Conservation (phyloP, 1,140 invertebrate species). For the Drepana arcuata region DNA sequence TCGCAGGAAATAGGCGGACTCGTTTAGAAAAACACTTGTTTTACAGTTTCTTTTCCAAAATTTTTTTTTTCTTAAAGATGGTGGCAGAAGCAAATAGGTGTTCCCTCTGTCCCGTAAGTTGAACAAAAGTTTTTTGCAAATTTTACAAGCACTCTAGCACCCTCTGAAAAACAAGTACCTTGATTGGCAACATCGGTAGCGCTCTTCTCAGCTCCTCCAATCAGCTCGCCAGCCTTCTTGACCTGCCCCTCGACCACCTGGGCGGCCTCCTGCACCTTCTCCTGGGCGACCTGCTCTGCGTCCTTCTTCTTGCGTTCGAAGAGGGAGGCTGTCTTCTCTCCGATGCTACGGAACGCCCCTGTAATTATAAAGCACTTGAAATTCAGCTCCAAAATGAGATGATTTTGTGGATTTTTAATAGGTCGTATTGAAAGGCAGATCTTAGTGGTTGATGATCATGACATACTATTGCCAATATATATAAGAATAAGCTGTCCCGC, state of each 20-base stretch:
- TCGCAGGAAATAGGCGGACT: too few relatives aligned
- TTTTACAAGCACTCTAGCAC: too few relatives aligned
- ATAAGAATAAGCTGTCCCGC: neutral
- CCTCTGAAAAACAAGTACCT: slow-evolving; percentile 22
- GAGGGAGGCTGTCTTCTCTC: slow-evolving; percentile 74
- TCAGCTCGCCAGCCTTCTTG: slow-evolving; percentile 72
- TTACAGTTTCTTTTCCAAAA: too few relatives aligned
- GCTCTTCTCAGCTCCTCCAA: slow-evolving; percentile 69
- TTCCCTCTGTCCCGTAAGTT: too few relatives aligned
- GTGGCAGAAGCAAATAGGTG: too few relatives aligned
- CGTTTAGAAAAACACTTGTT: too few relatives aligned
- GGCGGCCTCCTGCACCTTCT: slow-evolving; percentile 71
- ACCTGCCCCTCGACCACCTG: slow-evolving; percentile 74
- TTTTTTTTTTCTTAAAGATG: too few relatives aligned
- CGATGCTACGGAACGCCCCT: slow-evolving; percentile 75
- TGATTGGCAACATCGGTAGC: slow-evolving; percentile 59
- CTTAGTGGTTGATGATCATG: neutral
- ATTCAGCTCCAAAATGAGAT: too few relatives aligned
- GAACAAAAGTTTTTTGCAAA: too few relatives aligned
- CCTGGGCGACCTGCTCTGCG: slow-evolving; percentile 71
- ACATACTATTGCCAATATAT: neutral
- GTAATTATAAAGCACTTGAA: slow-evolving; percentile 11
- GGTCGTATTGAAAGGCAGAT: too few relatives aligned
- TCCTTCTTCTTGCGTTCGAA: slow-evolving; percentile 77
- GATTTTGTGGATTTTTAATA: neutral